Percentiles rank a stretch among this genome's conserved stretches.
phyloP scores from a whole-genome alignment of 2,888 invertebrate species.

The Limnephilus rhombicus region DNA sequence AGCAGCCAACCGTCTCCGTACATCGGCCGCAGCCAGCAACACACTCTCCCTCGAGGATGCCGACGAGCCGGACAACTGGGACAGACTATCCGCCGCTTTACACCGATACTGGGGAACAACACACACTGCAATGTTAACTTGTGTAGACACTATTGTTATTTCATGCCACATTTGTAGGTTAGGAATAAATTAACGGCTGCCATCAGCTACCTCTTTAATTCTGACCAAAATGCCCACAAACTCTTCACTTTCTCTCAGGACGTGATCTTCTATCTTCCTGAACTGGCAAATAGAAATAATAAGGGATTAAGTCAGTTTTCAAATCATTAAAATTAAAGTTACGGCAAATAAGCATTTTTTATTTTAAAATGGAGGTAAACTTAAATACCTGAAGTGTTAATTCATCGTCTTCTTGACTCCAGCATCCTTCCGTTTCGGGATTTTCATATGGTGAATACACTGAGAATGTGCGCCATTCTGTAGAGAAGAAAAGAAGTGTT shows the following conservation, averaged over 20 bases:
- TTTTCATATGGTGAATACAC: conserved; percentile 73
- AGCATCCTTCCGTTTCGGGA: conserved; percentile 85
- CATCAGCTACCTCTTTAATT: background rate
- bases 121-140: background rate
- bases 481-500: conserved; percentile 61
- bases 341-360: background rate
- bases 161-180: background rate
- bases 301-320: background rate
- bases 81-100: conserved; percentile 79
- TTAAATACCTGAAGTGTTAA: conserved; percentile 84
- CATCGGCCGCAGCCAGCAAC: conserved; percentile 91
- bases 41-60: conserved; percentile 80
- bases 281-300: conserved; percentile 11
- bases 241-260: background rate
- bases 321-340: background rate
- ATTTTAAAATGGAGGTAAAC: background rate
- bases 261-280: background rate
- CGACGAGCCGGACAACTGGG: conserved; percentile 84
- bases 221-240: background rate
- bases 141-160: background rate
- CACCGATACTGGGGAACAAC: conserved; percentile 69
- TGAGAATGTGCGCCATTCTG: conserved; percentile 77
- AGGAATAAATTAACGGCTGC: background rate
- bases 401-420: conserved; percentile 98
- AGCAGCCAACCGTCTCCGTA: conserved; percentile 89